phyloP scores from a whole-genome alignment of 1,140 invertebrate species.

The Phymastichus coffea region DNA sequence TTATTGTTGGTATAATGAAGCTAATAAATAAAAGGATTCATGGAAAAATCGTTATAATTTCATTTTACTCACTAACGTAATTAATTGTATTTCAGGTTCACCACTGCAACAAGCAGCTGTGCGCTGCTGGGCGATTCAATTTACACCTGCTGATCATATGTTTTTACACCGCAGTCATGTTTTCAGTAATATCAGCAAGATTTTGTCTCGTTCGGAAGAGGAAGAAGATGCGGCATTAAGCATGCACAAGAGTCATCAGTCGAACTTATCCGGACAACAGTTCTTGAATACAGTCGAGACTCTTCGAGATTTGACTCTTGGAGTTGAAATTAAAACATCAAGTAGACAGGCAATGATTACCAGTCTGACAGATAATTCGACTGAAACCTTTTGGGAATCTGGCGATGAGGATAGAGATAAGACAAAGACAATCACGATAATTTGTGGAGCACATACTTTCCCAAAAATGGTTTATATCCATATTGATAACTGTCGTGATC shows the following conservation, averaged over 20 bases:
- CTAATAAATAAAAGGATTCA: not conserved
- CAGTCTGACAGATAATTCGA: slow-evolving; percentile 89
- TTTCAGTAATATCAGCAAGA: slow-evolving; percentile 95
- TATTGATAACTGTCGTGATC: slow-evolving; percentile 90
- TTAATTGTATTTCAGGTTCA: slow-evolving; percentile 58
- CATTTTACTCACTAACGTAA: not conserved
- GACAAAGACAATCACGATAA: slow-evolving; percentile 74
- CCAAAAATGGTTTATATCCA: slow-evolving; percentile 79
- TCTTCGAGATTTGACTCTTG: slow-evolving; percentile 72
- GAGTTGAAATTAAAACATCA: slow-evolving; percentile 82
- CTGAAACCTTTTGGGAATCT: slow-evolving; percentile 99
- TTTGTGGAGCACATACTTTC: slow-evolving; percentile 58
- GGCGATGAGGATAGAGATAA: slow-evolving; percentile 95
- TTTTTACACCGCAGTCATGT: slow-evolving; percentile 93
- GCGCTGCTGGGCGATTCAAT: slow-evolving; percentile 89
- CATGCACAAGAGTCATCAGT: slow-evolving; percentile 65
- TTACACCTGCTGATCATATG: slow-evolving; percentile 83
- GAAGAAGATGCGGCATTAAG: slow-evolving; percentile 62
- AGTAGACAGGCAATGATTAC: slow-evolving; percentile 91
- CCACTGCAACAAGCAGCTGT: slow-evolving; percentile 89
- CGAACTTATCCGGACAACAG: slow-evolving; percentile 50
- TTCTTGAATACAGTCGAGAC: slow-evolving; percentile 63
- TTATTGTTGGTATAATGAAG: not conserved
- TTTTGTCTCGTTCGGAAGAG: slow-evolving; percentile 90
- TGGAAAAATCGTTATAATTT: not conserved